Evolutionary conservation across 2,888 invertebrate genomes (phyloP), one percentile per base, ranked within the genome.

Genomic region (Endomychus coccineus): DNA sequence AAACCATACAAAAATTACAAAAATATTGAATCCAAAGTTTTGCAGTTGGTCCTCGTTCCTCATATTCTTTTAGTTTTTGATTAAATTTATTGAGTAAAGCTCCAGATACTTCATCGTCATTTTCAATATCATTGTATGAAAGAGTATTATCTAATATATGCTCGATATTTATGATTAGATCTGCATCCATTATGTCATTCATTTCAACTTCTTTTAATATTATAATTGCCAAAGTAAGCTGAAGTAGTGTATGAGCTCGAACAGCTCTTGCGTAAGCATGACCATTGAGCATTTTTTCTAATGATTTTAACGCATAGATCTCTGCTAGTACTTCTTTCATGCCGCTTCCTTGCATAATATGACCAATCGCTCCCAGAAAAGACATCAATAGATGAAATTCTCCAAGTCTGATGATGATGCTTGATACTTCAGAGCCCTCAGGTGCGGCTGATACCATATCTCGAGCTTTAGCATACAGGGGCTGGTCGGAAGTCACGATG

Each of bases 311-410:
- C 10, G 52, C 52, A 24, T 33, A 33, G n/a, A 33, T 33, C 16
- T 9, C n/a, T 15, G 33, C 3, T 9, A 45, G 34, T 17, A 43
- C 24, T 42, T 64, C 59, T 44, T 57, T 56, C 7, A 65, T 16
- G 4, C 64, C 64, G 42, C 61, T 64, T 39, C 62, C 61, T 30
- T 46, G 40, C 63, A 66, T 66, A 38, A 64, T 55, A 39, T 52
- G 42, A 16, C 61, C 62, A 22, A 65, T 57, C 16, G 52, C 36
- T 39, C 59, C 59, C 11, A 64, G 30, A 46, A 55, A 66, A 1
- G 58, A 62, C 61, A 64, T 58, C 14, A 58, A 41, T 44, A 50
- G 45, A 49, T 54, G 50, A 40, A 55, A 52, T 36, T 47, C 51
- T 36, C 52, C 54, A 6, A 55, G 51, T 41, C 52, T 46, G n/a